A percentile compares a stretch with the other conserved stretches of the same genome.
Evolutionary conservation across 2,888 invertebrate species (phyloP).

Genomic region (Pyrrhosoma nymphula): DNA sequence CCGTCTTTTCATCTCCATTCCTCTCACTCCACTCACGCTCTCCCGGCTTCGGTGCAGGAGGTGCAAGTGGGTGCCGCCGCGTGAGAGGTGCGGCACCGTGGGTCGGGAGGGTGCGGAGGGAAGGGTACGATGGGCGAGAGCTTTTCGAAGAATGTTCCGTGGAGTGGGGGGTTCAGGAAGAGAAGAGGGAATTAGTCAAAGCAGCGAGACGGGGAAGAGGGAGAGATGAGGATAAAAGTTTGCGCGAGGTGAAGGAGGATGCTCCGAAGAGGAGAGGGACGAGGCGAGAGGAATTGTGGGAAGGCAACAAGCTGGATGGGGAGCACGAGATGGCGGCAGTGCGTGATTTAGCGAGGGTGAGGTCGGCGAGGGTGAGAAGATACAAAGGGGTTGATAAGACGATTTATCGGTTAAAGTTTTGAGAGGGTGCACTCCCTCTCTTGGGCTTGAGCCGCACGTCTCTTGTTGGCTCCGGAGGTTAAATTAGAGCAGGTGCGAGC

Average conservation of each 20-base stretch:
- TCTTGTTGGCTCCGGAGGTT: background rate
- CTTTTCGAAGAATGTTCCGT: too few relatives aligned
- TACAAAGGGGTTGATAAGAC: conserved; percentile 57
- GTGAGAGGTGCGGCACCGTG: too few relatives aligned
- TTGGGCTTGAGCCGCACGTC: background rate
- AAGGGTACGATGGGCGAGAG: background rate
- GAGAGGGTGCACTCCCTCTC: conserved; percentile 34
- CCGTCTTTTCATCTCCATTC: background rate
- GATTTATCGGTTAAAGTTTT: conserved; percentile 64
- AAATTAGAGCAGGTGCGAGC: conserved; percentile 44
- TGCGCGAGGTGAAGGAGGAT: background rate
- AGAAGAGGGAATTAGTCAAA: background rate
- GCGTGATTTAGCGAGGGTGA: background rate
- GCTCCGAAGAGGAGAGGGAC: background rate
- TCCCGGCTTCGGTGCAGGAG: background rate
- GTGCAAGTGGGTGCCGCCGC: background rate
- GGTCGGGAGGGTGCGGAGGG: too few relatives aligned
- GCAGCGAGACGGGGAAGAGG: background rate
- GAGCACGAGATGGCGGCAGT: background rate
- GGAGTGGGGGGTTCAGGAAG: background rate
- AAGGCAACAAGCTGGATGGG: background rate
- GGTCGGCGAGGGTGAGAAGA: conserved; percentile 15
- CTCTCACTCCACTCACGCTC: background rate
- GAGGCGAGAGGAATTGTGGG: background rate
- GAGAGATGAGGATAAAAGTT: background rate